Percentiles rank a stretch among this genome's conserved stretches.
phyloP scores from a whole-genome alignment of 2,113 vertebrate species.

The Muntiacus muntjak region DNA sequence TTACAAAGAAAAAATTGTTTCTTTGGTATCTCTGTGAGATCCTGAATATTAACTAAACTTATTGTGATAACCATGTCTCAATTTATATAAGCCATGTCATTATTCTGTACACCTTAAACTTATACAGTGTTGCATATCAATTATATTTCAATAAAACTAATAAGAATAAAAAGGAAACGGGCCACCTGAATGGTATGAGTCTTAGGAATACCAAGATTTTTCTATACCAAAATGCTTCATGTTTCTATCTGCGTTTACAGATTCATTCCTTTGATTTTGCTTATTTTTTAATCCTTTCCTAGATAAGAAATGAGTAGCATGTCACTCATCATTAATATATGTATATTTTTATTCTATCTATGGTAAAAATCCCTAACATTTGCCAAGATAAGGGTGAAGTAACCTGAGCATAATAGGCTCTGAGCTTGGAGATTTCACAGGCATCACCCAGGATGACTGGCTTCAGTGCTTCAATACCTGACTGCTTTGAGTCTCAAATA shows the following conservation, averaged over 20 bases:
- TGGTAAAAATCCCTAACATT: background rate
- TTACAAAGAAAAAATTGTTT: background rate
- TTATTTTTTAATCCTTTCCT: background rate
- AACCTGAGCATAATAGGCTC: background rate
- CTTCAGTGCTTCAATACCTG: background rate
- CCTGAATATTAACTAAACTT: background rate
- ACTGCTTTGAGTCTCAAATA: background rate
- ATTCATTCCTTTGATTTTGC: background rate
- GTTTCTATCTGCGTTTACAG: background rate
- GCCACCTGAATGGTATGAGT: background rate
- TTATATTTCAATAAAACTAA: background rate
- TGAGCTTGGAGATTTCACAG: background rate
- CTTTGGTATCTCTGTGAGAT: background rate
- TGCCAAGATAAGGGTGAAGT: background rate
- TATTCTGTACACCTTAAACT: background rate
- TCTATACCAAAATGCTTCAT: background rate
- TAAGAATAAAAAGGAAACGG: background rate
- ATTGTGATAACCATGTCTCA: background rate
- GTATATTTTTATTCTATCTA: background rate
- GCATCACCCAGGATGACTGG: background rate
- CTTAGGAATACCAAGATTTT: background rate
- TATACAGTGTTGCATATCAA: background rate
- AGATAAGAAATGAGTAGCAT: background rate
- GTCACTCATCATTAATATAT: background rate
- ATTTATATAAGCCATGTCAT: background rate